Evolutionary conservation across 2,888 invertebrate species (phyloP).

Genomic region (Xestia c-nigrum): DNA sequence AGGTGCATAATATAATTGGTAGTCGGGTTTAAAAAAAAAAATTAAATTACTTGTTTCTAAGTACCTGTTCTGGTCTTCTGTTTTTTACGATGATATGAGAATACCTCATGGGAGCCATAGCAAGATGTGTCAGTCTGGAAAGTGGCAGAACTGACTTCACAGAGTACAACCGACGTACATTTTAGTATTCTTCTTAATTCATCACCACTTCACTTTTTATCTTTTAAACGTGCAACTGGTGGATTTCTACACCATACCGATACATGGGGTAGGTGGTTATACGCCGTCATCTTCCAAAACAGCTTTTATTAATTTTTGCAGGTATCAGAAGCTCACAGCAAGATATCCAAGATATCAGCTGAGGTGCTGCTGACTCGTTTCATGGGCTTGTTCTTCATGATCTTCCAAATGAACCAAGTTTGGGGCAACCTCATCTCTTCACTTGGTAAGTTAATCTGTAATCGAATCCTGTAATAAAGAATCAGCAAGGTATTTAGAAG

Average conservation of each 20-base stretch:
- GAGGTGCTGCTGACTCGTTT: constrained; percentile 92
- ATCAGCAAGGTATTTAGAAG: too few relatives aligned
- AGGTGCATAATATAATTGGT: too few relatives aligned
- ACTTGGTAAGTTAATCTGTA: constrained; percentile 79
- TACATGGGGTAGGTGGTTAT: not conserved
- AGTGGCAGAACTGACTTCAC: not conserved
- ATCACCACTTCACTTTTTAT: not conserved
- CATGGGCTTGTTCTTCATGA: constrained; percentile 94
- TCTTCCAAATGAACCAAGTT: constrained; percentile 93
- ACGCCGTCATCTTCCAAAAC: not conserved
- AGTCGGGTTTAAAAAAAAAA: too few relatives aligned
- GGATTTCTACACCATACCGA: not conserved
- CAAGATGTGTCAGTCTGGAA: not conserved
- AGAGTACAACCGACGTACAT: not conserved
- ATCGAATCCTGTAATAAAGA: not conserved
- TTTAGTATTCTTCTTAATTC: not conserved
- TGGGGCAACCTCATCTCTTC: constrained; percentile 93
- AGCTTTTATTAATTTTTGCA: constrained; percentile 60
- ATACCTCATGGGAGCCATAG: not conserved
- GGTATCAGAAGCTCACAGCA: constrained; percentile 91
- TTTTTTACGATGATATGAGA: not conserved
- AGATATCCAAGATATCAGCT: constrained; percentile 86
- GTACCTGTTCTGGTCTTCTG: not conserved
- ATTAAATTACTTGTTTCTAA: too few relatives aligned
- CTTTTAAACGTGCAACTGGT: not conserved